These are phyloP conservation scores for Arizona elegans DNA, from an alignment of 2,113 vertebrate species.

Conservation along the genomic window DNA sequence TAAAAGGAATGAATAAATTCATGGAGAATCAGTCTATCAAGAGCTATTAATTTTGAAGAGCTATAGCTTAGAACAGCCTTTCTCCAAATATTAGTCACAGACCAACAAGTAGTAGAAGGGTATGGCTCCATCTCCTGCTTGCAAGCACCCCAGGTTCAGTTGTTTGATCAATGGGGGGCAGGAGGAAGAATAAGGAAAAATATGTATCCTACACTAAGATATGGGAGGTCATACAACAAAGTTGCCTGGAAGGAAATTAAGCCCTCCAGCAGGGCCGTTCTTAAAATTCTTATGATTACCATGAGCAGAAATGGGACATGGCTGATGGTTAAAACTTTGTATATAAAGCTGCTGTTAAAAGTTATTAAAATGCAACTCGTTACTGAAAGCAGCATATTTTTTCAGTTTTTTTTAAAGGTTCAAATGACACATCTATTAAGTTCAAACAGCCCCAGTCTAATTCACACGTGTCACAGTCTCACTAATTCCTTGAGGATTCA, in stretches of 20 bases:
- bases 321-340: background rate
- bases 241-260: background rate
- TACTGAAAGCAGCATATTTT: constrained; percentile 58
- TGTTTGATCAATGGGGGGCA: background rate
- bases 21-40: background rate
- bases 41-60: background rate
- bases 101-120: background rate
- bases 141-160: background rate
- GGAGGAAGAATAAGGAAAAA: background rate
- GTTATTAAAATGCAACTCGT: constrained; percentile 5
- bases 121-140: background rate
- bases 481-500: background rate
- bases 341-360: background rate
- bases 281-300: background rate
- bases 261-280: background rate
- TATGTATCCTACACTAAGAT: background rate
- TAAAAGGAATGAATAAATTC: background rate
- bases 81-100: background rate
- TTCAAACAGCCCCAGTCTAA: background rate
- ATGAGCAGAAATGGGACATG: background rate
- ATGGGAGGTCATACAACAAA: background rate
- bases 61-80: background rate
- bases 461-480: background rate
- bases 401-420: constrained; percentile 1
- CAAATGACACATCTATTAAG: background rate